Percentiles rank a stretch among this genome's conserved stretches.
Evolutionary conservation across 2,888 invertebrate species (phyloP).

Genomic region (Xestobium rufovillosum): DNA sequence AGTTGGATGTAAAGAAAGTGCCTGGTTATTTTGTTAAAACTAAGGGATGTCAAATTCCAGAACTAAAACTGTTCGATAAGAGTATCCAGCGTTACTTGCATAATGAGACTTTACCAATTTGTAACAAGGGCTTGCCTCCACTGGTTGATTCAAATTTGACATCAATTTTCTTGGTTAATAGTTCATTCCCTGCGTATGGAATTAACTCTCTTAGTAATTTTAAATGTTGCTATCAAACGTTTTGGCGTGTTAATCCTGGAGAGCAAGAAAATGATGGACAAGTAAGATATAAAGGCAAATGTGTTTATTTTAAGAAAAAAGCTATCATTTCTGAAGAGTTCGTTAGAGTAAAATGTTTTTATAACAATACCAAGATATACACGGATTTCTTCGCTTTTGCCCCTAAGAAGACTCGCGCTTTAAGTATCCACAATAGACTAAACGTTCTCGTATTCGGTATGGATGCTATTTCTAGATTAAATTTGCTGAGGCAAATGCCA

Average conservation of each 20-base stretch:
- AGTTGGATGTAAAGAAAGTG: too few relatives aligned
- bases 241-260: constrained; percentile 49
- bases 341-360: constrained; percentile 55
- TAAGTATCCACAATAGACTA: constrained; percentile 30
- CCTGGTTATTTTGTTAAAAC: constrained; percentile 46
- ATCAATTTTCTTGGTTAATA: constrained; percentile 49
- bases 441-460: constrained; percentile 77
- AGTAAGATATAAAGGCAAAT: constrained; percentile 44
- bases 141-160: constrained; percentile 53
- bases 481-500: constrained; percentile 79
- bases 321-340: constrained; percentile 44
- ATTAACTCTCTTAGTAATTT: constrained; percentile 43
- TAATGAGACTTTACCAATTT: constrained; percentile 45
- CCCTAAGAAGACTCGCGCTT: constrained; percentile 40
- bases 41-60: constrained; percentile 60
- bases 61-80: constrained; percentile 54
- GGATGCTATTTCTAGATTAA: constrained; percentile 79
- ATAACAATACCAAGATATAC: constrained; percentile 48
- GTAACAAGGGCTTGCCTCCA: constrained; percentile 46
- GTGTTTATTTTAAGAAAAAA: constrained; percentile 45
- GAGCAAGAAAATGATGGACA: constrained; percentile 46
- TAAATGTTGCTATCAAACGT: constrained; percentile 56
- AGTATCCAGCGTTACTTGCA: constrained; percentile 49
- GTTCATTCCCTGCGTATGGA: constrained; percentile 46
- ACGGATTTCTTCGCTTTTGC: constrained; percentile 63